Conservation (phyloP, 2,888 invertebrate species). For the Lottia gigantea region DNA sequence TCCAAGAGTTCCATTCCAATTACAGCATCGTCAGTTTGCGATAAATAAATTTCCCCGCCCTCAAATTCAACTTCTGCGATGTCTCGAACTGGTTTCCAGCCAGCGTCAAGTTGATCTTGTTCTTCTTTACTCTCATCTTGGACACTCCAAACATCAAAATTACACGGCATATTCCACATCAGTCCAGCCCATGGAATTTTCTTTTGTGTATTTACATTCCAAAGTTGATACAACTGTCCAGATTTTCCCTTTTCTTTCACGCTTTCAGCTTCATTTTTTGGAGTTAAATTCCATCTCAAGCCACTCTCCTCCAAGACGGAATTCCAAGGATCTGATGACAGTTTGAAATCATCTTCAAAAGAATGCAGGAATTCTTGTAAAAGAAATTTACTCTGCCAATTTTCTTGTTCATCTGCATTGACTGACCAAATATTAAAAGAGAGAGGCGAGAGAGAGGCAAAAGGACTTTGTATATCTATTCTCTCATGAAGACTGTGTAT, state of each 20-base stretch:
- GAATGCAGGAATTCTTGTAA: conserved; percentile 26
- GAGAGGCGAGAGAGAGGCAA: conserved; percentile 1
- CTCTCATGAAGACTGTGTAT: not conserved
- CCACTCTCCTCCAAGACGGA: conserved; percentile 12
- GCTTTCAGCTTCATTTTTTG: conserved; percentile 12
- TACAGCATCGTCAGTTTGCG: conserved; percentile 16
- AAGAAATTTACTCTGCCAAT: conserved; percentile 37
- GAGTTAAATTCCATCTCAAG: not conserved
- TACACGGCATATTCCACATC: not conserved
- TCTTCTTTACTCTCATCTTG: not conserved
- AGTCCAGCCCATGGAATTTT: conserved; percentile 17
- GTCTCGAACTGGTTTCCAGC: not conserved
- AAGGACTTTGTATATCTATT: conserved; percentile 3
- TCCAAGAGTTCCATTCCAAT: conserved; percentile 19
- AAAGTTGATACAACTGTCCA: conserved; percentile 36
- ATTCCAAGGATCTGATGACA: conserved; percentile 13
- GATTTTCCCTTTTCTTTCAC: conserved; percentile 27
- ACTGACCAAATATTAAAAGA: conserved; percentile 17
- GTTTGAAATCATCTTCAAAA: conserved; percentile 11
- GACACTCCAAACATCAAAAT: not conserved
- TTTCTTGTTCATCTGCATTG: conserved; percentile 17
- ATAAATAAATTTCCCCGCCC: conserved; percentile 3
- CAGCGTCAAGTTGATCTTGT: not conserved
- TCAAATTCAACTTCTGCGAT: not conserved
- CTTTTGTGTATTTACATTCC: conserved; percentile 48